Percentiles rank a stretch among this genome's conserved stretches.
phyloP scores from a whole-genome alignment of 2,888 invertebrate genomes.

The Polydrusus tereticollis region DNA sequence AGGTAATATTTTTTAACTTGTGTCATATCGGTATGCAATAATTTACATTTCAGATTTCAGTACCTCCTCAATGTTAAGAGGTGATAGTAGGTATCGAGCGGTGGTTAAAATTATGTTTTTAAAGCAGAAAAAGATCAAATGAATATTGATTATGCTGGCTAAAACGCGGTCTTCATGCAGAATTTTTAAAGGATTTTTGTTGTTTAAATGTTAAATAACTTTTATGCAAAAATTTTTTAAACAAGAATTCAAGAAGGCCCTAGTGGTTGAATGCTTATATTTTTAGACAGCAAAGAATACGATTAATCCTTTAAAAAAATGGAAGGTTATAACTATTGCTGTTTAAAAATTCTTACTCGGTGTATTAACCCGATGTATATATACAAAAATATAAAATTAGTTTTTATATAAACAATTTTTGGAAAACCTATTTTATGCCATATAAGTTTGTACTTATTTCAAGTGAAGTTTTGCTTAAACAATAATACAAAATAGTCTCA shows the following conservation, averaged over 20 bases:
- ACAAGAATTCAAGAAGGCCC: neutral
- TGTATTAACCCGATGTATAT: slow-evolving; percentile 32
- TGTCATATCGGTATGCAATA: no score
- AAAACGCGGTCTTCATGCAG: no score
- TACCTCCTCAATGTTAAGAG: no score
- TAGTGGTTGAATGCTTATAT: neutral
- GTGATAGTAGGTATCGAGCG: no score
- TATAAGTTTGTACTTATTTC: slow-evolving; percentile 22
- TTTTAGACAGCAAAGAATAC: neutral
- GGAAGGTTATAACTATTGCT: neutral
- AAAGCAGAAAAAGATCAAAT: no score
- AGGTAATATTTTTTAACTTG: no score
- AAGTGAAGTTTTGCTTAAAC: slow-evolving; percentile 13
- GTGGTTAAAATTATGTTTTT: neutral
- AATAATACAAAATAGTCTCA: slow-evolving; percentile 27
- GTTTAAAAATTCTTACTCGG: neutral
- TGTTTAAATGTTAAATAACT: no score
- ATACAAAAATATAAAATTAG: slow-evolving; percentile 40
- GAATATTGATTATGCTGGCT: no score
- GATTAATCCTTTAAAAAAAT: neutral
- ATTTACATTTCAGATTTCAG: no score
- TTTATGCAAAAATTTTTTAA: neutral
- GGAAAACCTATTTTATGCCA: slow-evolving; percentile 31
- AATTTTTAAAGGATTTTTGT: no score
- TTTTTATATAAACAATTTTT: slow-evolving; percentile 42